Percentiles rank a stretch among this genome's conserved stretches.
Evolutionary conservation across 2,888 invertebrate genomes (phyloP).

Genomic region (Rhopalosiphum nymphaeae): DNA sequence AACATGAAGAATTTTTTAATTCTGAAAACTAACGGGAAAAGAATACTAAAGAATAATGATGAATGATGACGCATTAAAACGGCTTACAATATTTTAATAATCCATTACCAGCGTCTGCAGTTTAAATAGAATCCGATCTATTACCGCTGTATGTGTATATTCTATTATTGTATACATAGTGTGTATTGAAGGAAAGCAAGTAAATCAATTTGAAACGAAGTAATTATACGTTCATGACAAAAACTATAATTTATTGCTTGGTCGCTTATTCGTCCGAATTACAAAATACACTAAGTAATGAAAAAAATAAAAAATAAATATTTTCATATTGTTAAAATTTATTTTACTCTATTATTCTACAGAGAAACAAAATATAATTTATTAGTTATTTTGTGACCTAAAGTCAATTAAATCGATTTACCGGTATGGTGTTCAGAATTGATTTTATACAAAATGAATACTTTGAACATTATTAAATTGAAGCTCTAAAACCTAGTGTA

Average conservation of each 20-base stretch:
- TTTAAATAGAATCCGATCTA: constrained; percentile 25
- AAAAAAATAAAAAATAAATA: background rate
- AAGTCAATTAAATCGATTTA: background rate
- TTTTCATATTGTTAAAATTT: background rate
- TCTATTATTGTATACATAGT: background rate
- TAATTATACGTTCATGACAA: background rate
- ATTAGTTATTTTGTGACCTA: background rate
- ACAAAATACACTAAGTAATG: background rate
- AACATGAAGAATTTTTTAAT: background rate
- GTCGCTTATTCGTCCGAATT: background rate
- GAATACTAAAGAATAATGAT: background rate
- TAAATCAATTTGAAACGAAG: constrained; percentile 40
- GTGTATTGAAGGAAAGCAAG: background rate
- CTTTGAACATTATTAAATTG: background rate
- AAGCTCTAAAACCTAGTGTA: background rate
- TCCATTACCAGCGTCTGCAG: background rate
- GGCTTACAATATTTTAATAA: constrained; percentile 12
- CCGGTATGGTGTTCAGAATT: background rate
- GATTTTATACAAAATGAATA: background rate
- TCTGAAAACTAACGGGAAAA: constrained; percentile 19
- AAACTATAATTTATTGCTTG: constrained; percentile 21
- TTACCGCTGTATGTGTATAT: background rate
- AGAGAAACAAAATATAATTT: background rate
- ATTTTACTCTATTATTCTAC: background rate
- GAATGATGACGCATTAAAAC: constrained; percentile 3